Conservation (phyloP, 2,888 invertebrate genomes). For the Hololepta plana region DNA sequence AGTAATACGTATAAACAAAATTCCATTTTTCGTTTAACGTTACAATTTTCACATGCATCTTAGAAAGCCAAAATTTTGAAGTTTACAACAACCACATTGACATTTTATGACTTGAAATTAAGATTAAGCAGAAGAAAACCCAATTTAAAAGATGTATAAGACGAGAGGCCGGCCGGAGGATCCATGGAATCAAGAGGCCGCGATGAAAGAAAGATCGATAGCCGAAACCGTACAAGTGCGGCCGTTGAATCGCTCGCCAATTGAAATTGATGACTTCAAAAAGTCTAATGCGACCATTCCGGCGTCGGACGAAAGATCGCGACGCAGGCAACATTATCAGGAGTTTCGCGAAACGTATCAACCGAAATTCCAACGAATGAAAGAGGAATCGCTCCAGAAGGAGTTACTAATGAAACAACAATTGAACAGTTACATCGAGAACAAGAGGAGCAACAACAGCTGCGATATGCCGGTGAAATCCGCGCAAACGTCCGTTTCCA, state of each 20-base stretch:
- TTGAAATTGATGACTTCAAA: slow-evolving; percentile 5
- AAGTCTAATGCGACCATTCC: background rate
- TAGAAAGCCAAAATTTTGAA: slow-evolving; percentile 5
- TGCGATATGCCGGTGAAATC: too few relatives aligned
- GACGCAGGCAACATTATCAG: slow-evolving; percentile 10
- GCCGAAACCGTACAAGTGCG: slow-evolving; percentile 12
- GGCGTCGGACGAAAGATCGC: slow-evolving; percentile 7
- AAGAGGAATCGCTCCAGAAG: background rate
- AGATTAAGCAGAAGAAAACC: too few relatives aligned
- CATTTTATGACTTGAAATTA: too few relatives aligned
- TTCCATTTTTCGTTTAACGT: too few relatives aligned
- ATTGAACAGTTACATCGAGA: background rate
- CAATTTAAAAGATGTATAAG: slow-evolving; percentile 13
- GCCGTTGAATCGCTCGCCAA: slow-evolving; percentile 7
- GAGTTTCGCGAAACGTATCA: slow-evolving; percentile 10
- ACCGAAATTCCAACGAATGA: slow-evolving; percentile 2
- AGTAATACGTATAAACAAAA: too few relatives aligned
- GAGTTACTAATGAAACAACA: slow-evolving; percentile 1
- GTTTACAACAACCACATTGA: slow-evolving; percentile 6
- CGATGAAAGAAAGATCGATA: slow-evolving; percentile 8
- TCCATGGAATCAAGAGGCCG: slow-evolving; percentile 9
- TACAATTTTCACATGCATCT: too few relatives aligned
- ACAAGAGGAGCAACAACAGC: background rate
- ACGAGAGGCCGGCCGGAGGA: slow-evolving; percentile 11
- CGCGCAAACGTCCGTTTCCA: too few relatives aligned